A percentile compares a stretch with the other conserved stretches of the same genome.
These are phyloP conservation scores for Zingel zingel DNA, from an alignment of 2,113 vertebrate species.

Conservation along the genomic window DNA sequence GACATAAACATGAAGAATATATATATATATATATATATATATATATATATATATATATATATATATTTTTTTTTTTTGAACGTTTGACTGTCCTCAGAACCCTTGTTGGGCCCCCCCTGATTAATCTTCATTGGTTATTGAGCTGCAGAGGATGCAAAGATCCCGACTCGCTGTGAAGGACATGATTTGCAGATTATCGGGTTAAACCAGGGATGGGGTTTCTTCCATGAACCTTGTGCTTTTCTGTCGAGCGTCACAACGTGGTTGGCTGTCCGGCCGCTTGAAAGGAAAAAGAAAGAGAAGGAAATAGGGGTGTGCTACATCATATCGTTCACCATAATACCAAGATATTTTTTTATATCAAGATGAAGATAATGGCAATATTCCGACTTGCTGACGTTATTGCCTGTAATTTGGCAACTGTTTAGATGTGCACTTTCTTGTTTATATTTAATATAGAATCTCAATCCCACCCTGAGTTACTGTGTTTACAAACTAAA, in stretches of 20 bases:
- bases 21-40: not conserved
- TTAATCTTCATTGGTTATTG: constrained; percentile 58
- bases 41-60: not conserved
- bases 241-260: constrained; percentile 86
- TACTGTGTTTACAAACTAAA: too few relatives aligned
- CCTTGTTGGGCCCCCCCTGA: constrained; percentile 46
- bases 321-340: too few relatives aligned
- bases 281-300: constrained; percentile 68
- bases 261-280: constrained; percentile 97
- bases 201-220: constrained; percentile 65
- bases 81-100: constrained; percentile 28
- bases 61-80: not conserved
- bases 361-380: too few relatives aligned
- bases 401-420: too few relatives aligned
- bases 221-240: constrained; percentile 65
- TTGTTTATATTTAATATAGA: too few relatives aligned
- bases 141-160: constrained; percentile 70
- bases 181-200: constrained; percentile 69
- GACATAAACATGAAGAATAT: constrained; percentile 62
- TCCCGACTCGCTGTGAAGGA: constrained; percentile 72
- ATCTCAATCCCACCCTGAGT: too few relatives aligned
- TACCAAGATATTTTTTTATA: too few relatives aligned
- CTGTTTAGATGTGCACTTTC: too few relatives aligned
- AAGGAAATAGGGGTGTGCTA: not conserved
- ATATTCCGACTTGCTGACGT: too few relatives aligned